phyloP scores from a whole-genome alignment of 1,140 invertebrate genomes.

The Zaprionus nigranus region DNA sequence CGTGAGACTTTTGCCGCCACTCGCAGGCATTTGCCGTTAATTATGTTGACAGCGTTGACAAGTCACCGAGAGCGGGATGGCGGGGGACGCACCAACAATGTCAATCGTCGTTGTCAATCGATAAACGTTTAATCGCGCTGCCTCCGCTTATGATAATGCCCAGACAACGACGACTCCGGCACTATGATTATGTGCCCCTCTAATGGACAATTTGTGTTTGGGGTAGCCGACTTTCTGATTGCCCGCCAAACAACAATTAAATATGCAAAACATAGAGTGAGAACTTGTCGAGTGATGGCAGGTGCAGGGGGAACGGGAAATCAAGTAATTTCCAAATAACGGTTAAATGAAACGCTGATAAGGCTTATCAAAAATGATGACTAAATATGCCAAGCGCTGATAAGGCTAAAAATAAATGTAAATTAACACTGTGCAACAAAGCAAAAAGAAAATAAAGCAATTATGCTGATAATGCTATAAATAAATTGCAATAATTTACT shows the following conservation, averaged over 20 bases:
- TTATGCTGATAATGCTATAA: not conserved
- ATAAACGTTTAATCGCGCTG: conserved; percentile 71
- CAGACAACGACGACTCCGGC: conserved; percentile 29
- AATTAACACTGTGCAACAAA: not conserved
- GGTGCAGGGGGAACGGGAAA: conserved; percentile 43
- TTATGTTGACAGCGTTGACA: conserved; percentile 74
- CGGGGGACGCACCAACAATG: conserved; percentile 55
- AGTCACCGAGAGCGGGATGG: conserved; percentile 7
- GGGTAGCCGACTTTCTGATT: conserved; percentile 51
- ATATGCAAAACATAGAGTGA: conserved; percentile 64
- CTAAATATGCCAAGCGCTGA: conserved; percentile 10
- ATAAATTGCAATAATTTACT: not conserved
- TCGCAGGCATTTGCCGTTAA: conserved; percentile 73
- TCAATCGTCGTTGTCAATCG: conserved; percentile 59
- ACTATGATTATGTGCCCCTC: conserved; percentile 48
- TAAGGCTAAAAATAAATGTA: not conserved
- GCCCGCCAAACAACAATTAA: conserved; percentile 58
- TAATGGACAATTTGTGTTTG: conserved; percentile 78
- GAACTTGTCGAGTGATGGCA: not conserved
- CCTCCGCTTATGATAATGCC: conserved; percentile 63
- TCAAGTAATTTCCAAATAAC: conserved; percentile 14
- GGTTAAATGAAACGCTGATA: conserved; percentile 9
- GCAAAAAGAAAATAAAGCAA: not conserved
- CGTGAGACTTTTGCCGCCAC: conserved; percentile 66
- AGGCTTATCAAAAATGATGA: conserved; percentile 11